Conservation (phyloP, 2,797 vertebrate species). For the Cichlasoma orientale region DNA sequence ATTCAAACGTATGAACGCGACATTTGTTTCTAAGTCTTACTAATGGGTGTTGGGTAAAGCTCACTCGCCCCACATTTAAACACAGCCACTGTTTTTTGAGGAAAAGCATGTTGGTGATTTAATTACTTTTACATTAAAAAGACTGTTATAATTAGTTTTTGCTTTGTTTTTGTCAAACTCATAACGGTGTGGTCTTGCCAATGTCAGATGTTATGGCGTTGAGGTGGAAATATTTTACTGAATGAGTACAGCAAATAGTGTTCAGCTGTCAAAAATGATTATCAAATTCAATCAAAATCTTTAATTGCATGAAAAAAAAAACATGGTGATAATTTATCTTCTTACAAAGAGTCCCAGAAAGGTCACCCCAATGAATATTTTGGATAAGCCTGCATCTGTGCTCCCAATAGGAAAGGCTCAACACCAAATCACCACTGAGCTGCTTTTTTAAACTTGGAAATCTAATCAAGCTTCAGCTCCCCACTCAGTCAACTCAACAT, state of each 20-base stretch:
- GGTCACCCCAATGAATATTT: neutral
- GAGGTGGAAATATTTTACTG: neutral
- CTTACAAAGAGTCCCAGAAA: neutral
- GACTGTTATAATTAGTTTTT: rapidly evolving
- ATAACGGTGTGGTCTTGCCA: too few species aligned
- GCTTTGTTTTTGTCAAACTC: neutral
- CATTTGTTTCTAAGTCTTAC: neutral
- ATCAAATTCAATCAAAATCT: neutral
- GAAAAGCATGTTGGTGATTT: neutral
- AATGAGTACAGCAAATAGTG: neutral
- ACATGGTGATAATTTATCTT: neutral
- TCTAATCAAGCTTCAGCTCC: neutral
- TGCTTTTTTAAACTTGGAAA: neutral
- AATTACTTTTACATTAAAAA: neutral
- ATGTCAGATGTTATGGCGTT: too few species aligned
- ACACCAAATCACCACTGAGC: neutral
- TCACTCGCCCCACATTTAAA: neutral
- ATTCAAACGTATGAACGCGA: neutral
- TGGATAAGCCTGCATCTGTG: neutral
- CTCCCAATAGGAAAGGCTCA: neutral
- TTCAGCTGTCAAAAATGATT: neutral
- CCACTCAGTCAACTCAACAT: neutral
- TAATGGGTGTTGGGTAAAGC: neutral
- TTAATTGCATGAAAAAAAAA: neutral
- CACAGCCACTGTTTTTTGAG: neutral